Evolutionary conservation across 2,797 vertebrate species (phyloP), one percentile per base, ranked within the genome.

Genomic region (Echeneis naucrates): DNA sequence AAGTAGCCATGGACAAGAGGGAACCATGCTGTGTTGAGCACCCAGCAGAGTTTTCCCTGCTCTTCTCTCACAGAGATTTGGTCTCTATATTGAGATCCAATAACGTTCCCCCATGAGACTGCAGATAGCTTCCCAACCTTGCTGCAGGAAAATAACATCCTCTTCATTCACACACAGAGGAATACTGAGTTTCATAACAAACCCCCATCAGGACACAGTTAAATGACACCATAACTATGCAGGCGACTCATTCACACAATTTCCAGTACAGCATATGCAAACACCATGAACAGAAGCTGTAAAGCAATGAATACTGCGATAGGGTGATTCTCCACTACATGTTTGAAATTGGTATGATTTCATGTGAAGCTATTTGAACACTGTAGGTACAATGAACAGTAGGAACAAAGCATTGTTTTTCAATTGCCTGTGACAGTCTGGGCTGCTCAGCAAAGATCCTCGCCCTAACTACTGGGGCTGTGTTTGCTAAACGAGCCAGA

Each of bases 401-500:
- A 75, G 65, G 75, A 90, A 87, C 87, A 89, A 87, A 90, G 81
- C 72, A 54, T 78, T 72, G 81, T 82, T 85, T 88, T 90, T 83
- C 84, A 84, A 68, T 85, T 78, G 85, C 80, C 60, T 88, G 71
- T 84, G 86, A 87, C 89, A 85, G 78, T 71, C 84, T 85, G 68
- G 68, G 87, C 83, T 72, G 87, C 78, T 81, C 78, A 35, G 75
- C 79, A 56, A 70, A 52, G 71, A 81, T 86, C 88, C 85, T 83
- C 68, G 33, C 83, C 82, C 78, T 57, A 66, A 83, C 90, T 88
- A 85, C 78, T 65, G 79, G 78, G 81, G 82, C 82, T 85, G 84
- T 78, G 85, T 87, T 89, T 88, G 83, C 81, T 86, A 91, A 90
- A 89, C 82, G 85, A 91, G 89, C 79, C 84, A 77, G 87, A 87